Percentiles rank a stretch among this genome's conserved stretches.
These are phyloP conservation scores for Chrysodeixis includens DNA, from an alignment of 2,888 invertebrate genomes.

Conservation along the genomic window DNA sequence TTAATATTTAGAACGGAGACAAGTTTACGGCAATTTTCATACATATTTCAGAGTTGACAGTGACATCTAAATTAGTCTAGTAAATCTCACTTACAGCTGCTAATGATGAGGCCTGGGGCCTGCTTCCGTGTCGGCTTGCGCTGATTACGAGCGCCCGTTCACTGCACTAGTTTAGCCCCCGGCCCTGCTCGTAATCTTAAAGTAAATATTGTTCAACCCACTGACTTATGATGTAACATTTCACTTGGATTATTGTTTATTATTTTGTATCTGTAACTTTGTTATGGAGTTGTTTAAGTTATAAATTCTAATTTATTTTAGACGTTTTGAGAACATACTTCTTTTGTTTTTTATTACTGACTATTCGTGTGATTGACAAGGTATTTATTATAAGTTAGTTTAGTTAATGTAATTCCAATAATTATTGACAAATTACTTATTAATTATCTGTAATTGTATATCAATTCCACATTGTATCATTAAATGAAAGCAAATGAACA, in stretches of 20 bases:
- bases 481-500: no score
- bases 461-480: no score
- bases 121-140: slow-evolving; percentile 59
- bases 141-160: slow-evolving; percentile 46
- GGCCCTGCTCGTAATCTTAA: not conserved
- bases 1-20: no score
- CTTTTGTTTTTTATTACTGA: no score
- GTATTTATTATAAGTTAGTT: no score
- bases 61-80: slow-evolving; percentile 11
- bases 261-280: no score
- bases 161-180: not conserved
- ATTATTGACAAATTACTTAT: no score
- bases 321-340: not conserved
- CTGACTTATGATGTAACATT: slow-evolving; percentile 1
- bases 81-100: slow-evolving; percentile 12
- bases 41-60: slow-evolving; percentile 15
- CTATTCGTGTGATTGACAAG: no score
- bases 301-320: not conserved
- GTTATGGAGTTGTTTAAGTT: not conserved
- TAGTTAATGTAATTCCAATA: no score
- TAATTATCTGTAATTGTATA: no score
- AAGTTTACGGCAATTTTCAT: not conserved
- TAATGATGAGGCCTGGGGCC: slow-evolving; percentile 41
- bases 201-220: slow-evolving; percentile 17
- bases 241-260: not conserved